Conservation (phyloP, 2,888 invertebrate species). For the Teinopalpus imperialis region DNA sequence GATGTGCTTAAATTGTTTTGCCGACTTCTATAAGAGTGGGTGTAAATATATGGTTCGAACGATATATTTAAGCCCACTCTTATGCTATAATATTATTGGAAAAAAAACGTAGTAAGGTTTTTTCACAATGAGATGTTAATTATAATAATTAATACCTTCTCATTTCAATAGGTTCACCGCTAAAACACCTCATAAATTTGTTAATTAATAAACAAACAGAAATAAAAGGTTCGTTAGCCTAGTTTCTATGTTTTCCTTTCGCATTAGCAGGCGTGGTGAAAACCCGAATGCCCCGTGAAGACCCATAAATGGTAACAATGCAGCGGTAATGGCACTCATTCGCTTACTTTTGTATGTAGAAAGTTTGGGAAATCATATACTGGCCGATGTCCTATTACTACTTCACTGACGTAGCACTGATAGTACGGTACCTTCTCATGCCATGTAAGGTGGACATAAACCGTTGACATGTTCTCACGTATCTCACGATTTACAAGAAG, state of each 20-base stretch:
- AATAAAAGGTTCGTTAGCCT: slow-evolving; percentile 37
- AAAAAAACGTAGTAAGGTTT: too few relatives aligned
- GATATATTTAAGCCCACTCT: too few relatives aligned
- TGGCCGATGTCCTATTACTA: slow-evolving; percentile 37
- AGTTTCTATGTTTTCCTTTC: slow-evolving; percentile 27
- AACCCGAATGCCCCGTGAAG: slow-evolving; percentile 12
- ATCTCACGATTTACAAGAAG: slow-evolving; percentile 39
- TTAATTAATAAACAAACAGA: slow-evolving; percentile 22
- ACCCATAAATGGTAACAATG: slow-evolving; percentile 21
- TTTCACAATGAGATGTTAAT: too few relatives aligned
- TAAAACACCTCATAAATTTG: slow-evolving; percentile 5
- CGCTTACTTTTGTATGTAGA: slow-evolving; percentile 39
- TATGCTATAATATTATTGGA: too few relatives aligned
- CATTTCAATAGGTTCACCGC: not conserved
- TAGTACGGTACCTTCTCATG: slow-evolving; percentile 44
- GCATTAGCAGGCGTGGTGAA: slow-evolving; percentile 15
- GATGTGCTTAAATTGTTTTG: too few relatives aligned
- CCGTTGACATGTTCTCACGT: slow-evolving; percentile 59
- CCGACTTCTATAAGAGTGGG: too few relatives aligned
- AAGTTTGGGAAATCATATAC: slow-evolving; percentile 52
- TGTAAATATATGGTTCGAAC: too few relatives aligned
- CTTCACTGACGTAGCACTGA: slow-evolving; percentile 30
- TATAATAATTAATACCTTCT: too few relatives aligned
- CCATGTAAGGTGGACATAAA: slow-evolving; percentile 56
- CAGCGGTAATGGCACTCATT: not conserved